Conservation (phyloP, 2,113 vertebrate genomes). For the Callocephalon fimbriatum region DNA sequence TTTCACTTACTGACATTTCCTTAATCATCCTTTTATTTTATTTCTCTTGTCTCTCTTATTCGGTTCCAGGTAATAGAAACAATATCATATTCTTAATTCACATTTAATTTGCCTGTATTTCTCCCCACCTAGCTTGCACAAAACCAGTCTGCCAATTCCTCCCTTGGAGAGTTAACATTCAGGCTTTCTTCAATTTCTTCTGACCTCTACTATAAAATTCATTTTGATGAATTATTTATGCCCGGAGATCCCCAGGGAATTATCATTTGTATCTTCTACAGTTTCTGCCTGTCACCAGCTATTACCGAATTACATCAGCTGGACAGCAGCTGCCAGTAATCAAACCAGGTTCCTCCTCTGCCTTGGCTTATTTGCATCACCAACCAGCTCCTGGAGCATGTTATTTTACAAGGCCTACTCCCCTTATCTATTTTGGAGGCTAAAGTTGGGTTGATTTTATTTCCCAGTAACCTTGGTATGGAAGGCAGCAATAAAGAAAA, state of each 20-base stretch:
- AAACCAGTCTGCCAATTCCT: conserved; percentile 38
- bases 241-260: conserved; percentile 42
- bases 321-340: conserved; percentile 45
- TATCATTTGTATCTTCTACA: conserved; percentile 48
- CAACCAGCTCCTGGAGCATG: neutral
- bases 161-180: conserved; percentile 35
- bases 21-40: neutral
- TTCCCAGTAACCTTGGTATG: neutral
- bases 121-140: neutral
- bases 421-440: neutral
- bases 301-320: conserved; percentile 26
- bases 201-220: conserved; percentile 55
- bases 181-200: conserved; percentile 56
- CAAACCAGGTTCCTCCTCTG: neutral
- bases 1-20: neutral
- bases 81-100: neutral
- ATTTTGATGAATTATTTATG: conserved; percentile 69
- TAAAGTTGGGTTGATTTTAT: neutral
- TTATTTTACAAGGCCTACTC: neutral
- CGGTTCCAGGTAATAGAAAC: neutral
- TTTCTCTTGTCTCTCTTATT: neutral
- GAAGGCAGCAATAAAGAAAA: neutral
- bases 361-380: neutral
- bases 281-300: conserved; percentile 21
- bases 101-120: conserved; percentile 25